phyloP scores from a whole-genome alignment of 23 tunicate genomes.

The Halocynthia roretzi region DNA sequence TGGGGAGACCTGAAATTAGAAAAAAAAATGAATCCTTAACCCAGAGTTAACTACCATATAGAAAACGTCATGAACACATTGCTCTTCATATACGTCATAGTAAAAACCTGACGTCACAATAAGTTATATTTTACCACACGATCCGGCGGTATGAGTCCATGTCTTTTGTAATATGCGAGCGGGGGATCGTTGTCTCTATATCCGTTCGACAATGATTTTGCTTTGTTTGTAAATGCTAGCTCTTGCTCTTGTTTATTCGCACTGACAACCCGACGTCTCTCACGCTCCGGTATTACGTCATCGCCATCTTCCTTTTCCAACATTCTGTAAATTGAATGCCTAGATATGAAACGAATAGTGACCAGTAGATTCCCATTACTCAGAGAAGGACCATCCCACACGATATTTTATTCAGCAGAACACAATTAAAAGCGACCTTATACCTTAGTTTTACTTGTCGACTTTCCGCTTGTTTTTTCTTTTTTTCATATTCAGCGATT shows the following conservation, averaged over 20 bases:
- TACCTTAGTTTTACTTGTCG: conserved; percentile 2
- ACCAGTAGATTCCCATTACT: too few relatives aligned
- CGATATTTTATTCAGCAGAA: too few relatives aligned
- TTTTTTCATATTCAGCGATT: neutral
- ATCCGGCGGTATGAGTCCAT: conserved; percentile 89
- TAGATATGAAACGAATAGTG: too few relatives aligned
- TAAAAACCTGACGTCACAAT: too few relatives aligned
- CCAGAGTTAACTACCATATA: too few relatives aligned
- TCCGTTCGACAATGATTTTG: conserved; percentile 47
- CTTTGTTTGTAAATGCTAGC: conserved; percentile 54
- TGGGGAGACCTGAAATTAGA: conserved; percentile 42
- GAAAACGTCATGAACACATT: too few relatives aligned
- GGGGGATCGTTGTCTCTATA: conserved; percentile 98
- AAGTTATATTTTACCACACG: conserved; percentile 31
- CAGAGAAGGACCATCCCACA: too few relatives aligned
- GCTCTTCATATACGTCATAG: too few relatives aligned
- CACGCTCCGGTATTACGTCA: conserved; percentile 22
- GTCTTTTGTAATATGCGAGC: conserved; percentile 61
- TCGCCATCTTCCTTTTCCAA: neutral
- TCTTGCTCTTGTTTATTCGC: conserved; percentile 49
- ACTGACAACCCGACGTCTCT: conserved; percentile 33
- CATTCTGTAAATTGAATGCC: too few relatives aligned
- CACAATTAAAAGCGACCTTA: conserved; percentile 2
- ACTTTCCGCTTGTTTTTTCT: neutral
- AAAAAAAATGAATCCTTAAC: too few relatives aligned